Percentiles rank a stretch among this genome's conserved stretches.
Conservation (phyloP, 2,797 vertebrate genomes). For the Eulemur albifrons region DNA sequence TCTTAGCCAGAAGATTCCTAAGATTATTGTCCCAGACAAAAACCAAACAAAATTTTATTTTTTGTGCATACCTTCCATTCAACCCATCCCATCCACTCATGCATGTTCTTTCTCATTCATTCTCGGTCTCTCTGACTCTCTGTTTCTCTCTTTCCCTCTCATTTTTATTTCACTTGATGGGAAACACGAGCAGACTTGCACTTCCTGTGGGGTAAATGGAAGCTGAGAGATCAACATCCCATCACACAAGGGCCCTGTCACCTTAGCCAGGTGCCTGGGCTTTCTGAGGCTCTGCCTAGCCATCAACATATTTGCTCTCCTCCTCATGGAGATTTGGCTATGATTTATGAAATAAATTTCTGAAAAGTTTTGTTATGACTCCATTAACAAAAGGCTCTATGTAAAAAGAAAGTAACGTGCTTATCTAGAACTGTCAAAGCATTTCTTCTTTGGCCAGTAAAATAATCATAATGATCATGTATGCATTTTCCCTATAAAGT, state of each 20-base stretch:
- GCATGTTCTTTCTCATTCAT: neutral
- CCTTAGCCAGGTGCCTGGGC: neutral
- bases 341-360: neutral
- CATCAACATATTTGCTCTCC: neutral
- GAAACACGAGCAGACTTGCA: neutral
- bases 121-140: neutral
- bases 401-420: conserved; percentile 16
- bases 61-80: neutral
- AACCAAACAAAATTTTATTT: neutral
- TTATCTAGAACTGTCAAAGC: neutral
- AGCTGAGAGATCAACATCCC: neutral
- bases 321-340: neutral
- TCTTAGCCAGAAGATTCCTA: neutral
- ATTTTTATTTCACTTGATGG: neutral
- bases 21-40: neutral
- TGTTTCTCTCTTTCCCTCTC: neutral
- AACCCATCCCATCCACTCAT: neutral
- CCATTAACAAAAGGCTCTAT: neutral
- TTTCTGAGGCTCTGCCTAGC: neutral
- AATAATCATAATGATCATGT: neutral
- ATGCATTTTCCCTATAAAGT: neutral
- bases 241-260: neutral
- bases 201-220: too few species aligned
- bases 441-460: neutral
- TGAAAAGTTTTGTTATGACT: neutral